Percentiles rank a stretch among this genome's conserved stretches.
These are phyloP conservation scores for Lacerta bilineata DNA, from an alignment of 2,797 vertebrate species.

Conservation along the genomic window DNA sequence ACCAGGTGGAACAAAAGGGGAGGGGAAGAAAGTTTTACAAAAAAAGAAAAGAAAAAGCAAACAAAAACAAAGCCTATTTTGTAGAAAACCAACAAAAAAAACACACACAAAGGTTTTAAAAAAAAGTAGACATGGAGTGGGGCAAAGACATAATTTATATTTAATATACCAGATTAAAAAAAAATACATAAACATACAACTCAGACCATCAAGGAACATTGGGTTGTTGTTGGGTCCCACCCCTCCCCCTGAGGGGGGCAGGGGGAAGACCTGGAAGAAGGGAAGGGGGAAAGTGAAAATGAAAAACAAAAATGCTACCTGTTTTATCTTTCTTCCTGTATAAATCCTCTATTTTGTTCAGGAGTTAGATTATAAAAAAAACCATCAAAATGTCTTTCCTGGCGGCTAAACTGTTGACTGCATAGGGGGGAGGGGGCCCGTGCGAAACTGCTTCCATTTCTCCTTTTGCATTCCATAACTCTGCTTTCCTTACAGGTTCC, in stretches of 20 bases:
- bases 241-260: neutral
- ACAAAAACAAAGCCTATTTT: conserved; percentile 36
- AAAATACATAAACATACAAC: neutral
- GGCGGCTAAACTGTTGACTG: neutral
- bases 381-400: conserved; percentile 1
- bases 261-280: conserved; percentile 11
- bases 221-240: neutral
- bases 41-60: conserved; percentile 8
- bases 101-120: conserved; percentile 25
- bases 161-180: conserved; percentile 55
- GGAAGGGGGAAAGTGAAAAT: neutral
- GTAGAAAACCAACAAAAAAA: conserved; percentile 47
- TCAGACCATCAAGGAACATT: conserved; percentile 21
- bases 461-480: conserved; percentile 25
- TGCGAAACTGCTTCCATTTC: neutral
- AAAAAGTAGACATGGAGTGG: conserved; percentile 62
- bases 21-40: conserved; percentile 47
- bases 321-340: conserved; percentile 44
- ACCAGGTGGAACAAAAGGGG: conserved; percentile 38
- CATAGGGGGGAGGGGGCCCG: neutral
- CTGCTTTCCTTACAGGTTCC: conserved; percentile 40
- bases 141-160: conserved; percentile 68
- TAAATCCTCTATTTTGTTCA: conserved; percentile 43
- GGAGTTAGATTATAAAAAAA: conserved; percentile 53
- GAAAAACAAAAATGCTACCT: conserved; percentile 54